Evolutionary conservation across 2,113 vertebrate genomes (phyloP), one percentile per base, ranked within the genome.

Genomic region (Podilymbus podiceps): DNA sequence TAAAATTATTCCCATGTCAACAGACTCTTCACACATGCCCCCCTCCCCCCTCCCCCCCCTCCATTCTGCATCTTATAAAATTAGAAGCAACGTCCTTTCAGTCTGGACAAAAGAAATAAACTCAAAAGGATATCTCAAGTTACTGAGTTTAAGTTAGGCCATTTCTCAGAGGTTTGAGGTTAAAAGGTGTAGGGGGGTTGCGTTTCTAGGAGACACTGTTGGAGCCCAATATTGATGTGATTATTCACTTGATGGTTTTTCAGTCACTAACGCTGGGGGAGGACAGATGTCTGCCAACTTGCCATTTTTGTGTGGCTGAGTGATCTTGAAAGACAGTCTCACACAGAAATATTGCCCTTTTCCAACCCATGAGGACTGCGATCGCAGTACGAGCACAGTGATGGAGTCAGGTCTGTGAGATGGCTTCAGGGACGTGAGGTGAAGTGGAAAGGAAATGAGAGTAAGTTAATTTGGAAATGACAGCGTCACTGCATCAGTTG

Each of bases 181-280:
- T 78, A 30, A 8, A 53, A 77, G 28, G 27, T 0, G 1, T 6
- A 16, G 21, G 33, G 25, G 8, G 8, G 13, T 12, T 25, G 47
- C 2, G 28, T 15, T 35, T 50, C 31, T 1, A 0, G n/a, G 66
- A 50, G 52, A 6, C 1, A 1, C 1, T 15, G 14, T 0, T 56
- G 35, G 27, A 44, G 49, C 12, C 10, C 47, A 7, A 0, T 1
- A 2, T 3, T 6, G 19, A 5, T 7, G 60, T 1, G 56, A 3
- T 6, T 12, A 3, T 40, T 33, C 27, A 24, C 28, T 19, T 28
- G 40, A 5, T 7, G n/a, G 2, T 12, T 52, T 72, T 42, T 19
- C 22, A 13, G 53, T 18, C 66, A 33, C 38, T 19, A 0, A 1
- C 9, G 12, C 2, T 16, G 24, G 16, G 38, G 12, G 13, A 73